Evolutionary conservation across 2,888 invertebrate genomes (phyloP).

Genomic region (Tachina grossa): DNA sequence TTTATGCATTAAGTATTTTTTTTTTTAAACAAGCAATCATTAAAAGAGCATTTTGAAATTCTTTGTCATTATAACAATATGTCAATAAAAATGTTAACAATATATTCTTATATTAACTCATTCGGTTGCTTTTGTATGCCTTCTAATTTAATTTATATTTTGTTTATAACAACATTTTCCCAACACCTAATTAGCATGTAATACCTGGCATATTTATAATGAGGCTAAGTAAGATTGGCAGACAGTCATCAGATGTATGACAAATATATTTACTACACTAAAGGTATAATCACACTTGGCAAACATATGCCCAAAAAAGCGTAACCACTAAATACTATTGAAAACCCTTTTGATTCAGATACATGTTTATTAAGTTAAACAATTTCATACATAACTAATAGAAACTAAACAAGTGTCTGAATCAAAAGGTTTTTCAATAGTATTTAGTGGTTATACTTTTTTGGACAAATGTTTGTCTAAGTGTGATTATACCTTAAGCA

Average conservation of each 20-base stretch:
- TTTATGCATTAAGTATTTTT: no score
- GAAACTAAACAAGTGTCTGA: no score
- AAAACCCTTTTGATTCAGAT: no score
- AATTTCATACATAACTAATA: no score
- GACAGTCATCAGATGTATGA: not conserved
- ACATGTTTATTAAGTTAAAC: no score
- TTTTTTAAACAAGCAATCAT: no score
- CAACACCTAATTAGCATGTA: constrained; percentile 41
- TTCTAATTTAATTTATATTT: not conserved
- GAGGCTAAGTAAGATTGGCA: constrained; percentile 13
- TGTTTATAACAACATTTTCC: not conserved
- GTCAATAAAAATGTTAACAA: constrained; percentile 12
- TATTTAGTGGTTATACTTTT: no score
- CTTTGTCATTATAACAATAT: constrained; percentile 32
- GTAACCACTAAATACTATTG: no score
- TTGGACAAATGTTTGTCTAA: no score
- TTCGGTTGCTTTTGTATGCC: not conserved
- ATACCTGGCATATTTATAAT: constrained; percentile 7
- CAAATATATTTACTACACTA: not conserved
- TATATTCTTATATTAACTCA: not conserved
- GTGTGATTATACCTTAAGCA: not conserved
- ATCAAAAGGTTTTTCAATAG: no score
- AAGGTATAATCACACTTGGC: no score
- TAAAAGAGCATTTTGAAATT: not conserved
- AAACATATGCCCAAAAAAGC: no score